phyloP scores from a whole-genome alignment of 53 echinoderm and acorn worm species.

The Hippasteria phrygiana region DNA sequence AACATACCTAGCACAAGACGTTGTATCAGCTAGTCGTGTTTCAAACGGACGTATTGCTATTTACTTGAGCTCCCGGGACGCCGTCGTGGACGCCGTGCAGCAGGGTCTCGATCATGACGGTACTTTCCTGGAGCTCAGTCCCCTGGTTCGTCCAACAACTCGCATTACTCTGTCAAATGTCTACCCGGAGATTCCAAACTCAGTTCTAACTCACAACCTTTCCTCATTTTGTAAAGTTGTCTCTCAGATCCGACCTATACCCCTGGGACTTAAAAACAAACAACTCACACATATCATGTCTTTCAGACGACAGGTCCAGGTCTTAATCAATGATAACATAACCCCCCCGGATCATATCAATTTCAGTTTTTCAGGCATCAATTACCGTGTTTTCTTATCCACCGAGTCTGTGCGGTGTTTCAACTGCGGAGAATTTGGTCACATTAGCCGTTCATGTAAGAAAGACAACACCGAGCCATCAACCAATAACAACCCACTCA shows the following conservation, averaged over 20 bases:
- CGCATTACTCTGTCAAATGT: background rate
- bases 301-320: too few species aligned
- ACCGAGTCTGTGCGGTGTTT: background rate
- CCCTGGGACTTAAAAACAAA: too few species aligned
- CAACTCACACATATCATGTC: too few species aligned
- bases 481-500: too few species aligned
- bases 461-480: too few species aligned
- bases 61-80: background rate
- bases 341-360: conserved; percentile 7
- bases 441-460: too few species aligned
- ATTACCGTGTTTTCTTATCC: conserved; percentile 9
- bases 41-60: background rate
- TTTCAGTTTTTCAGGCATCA: background rate
- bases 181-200: background rate
- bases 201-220: background rate
- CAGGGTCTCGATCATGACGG: background rate
- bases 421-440: conserved; percentile 22
- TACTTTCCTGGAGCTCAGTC: background rate
- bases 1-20: too few species aligned
- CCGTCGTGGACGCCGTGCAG: background rate
- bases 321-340: too few species aligned
- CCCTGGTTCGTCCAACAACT: conserved; percentile 1
- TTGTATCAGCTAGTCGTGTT: background rate
- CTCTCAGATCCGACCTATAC: background rate
- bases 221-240: background rate